phyloP scores from a whole-genome alignment of 2,888 invertebrate species.

The Celastrina argiolus region DNA sequence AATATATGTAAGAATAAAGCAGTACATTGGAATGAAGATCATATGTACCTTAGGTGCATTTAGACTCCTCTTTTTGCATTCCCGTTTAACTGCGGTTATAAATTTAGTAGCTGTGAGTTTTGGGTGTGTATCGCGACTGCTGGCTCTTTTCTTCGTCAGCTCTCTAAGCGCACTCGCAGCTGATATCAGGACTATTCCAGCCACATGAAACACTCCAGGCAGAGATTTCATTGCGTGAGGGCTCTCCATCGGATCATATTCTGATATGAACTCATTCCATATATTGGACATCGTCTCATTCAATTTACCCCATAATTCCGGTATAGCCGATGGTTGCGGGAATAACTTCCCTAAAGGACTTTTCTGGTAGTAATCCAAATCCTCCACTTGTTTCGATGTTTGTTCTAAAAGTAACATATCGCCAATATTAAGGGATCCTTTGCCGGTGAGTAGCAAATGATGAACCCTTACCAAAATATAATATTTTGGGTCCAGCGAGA shows the following conservation, averaged over 20 bases:
- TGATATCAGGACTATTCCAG: conserved; percentile 81
- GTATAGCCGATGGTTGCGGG: conserved; percentile 80
- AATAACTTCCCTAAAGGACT: conserved; percentile 77
- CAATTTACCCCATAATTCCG: conserved; percentile 81
- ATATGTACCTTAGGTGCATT: conserved; percentile 66
- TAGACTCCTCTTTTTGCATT: conserved; percentile 60
- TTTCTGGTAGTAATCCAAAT: conserved; percentile 45
- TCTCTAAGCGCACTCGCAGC: conserved; percentile 80
- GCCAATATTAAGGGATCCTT: conserved; percentile 83
- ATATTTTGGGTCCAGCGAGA: conserved; percentile 76
- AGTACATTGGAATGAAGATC: too few relatives aligned
- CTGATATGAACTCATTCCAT: conserved; percentile 89
- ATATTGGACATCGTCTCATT: conserved; percentile 83
- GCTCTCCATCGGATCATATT: conserved; percentile 87
- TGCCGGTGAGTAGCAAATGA: conserved; percentile 85
- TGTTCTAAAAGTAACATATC: conserved; percentile 83
- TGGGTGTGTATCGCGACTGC: conserved; percentile 49
- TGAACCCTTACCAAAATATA: conserved; percentile 85
- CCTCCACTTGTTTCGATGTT: conserved; percentile 51
- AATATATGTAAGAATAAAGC: too few relatives aligned
- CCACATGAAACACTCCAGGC: conserved; percentile 78
- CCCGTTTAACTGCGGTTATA: conserved; percentile 57
- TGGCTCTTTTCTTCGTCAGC: conserved; percentile 72
- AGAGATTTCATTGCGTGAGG: conserved; percentile 80
- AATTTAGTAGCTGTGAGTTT: conserved; percentile 65